Conservation (phyloP, 2,797 vertebrate species). For the Centropyge bicolor region DNA sequence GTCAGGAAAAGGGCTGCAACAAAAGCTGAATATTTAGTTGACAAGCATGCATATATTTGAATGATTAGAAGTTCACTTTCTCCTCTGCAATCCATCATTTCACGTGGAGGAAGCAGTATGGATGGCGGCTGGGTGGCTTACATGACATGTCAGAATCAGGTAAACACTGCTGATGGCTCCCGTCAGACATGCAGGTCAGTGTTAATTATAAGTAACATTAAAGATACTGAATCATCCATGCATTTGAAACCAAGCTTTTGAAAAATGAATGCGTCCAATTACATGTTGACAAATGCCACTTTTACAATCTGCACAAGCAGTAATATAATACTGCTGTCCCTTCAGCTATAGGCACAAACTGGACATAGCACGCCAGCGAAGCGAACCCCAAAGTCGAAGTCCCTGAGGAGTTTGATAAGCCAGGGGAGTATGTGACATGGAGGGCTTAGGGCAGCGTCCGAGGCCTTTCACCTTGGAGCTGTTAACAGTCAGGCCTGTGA, state of each 20-base stretch:
- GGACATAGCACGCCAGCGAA: neutral
- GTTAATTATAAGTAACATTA: constrained; percentile 31
- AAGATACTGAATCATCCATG: constrained; percentile 4
- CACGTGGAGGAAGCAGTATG: constrained; percentile 26
- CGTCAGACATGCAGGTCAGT: neutral
- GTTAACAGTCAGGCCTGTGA: constrained; percentile 87
- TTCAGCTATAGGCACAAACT: constrained; percentile 13
- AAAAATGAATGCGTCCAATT: constrained; percentile 16
- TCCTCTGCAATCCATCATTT: constrained; percentile 76
- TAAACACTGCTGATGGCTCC: constrained; percentile 29
- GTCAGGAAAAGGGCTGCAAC: constrained; percentile 72
- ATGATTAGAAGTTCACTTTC: constrained; percentile 69
- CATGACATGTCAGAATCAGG: constrained; percentile 30
- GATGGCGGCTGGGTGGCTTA: constrained; percentile 22
- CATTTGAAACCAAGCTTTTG: neutral
- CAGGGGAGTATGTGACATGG: constrained; percentile 64
- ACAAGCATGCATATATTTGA: constrained; percentile 76
- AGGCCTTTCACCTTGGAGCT: constrained; percentile 84
- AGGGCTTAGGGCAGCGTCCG: constrained; percentile 71
- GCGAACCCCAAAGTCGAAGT: constrained; percentile 19
- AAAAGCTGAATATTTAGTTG: constrained; percentile 75
- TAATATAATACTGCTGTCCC: constrained; percentile 16
- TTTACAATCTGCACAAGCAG: constrained; percentile 6
- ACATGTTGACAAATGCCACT: constrained; percentile 1
- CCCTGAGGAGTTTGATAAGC: constrained; percentile 63